These are phyloP conservation scores for Argynnis bischoffii DNA, from an alignment of 2,888 invertebrate species.

Conservation along the genomic window DNA sequence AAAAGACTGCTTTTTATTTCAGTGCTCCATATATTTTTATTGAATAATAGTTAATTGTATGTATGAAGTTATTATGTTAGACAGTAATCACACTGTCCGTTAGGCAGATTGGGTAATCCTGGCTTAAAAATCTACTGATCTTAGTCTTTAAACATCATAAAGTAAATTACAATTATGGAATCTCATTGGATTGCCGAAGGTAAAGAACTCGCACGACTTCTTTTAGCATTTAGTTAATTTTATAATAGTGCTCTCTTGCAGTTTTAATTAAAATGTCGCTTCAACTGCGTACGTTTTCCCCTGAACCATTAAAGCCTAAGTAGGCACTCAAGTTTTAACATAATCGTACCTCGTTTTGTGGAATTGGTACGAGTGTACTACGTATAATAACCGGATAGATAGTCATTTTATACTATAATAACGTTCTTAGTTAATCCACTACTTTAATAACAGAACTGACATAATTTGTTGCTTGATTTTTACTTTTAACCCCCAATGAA, in stretches of 20 bases:
- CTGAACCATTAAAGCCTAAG: slow-evolving; percentile 33
- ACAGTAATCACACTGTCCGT: too few relatives aligned
- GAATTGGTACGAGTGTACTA: slow-evolving; percentile 29
- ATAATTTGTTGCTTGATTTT: not conserved
- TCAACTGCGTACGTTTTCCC: slow-evolving; percentile 54
- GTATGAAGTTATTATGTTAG: too few relatives aligned
- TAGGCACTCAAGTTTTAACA: slow-evolving; percentile 32
- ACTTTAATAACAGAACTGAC: slow-evolving; percentile 6
- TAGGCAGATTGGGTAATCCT: too few relatives aligned
- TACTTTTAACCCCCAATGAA: not conserved
- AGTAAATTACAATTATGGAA: slow-evolving; percentile 48
- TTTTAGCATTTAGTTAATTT: slow-evolving; percentile 51
- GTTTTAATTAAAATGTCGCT: slow-evolving; percentile 70
- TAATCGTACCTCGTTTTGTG: slow-evolving; percentile 33
- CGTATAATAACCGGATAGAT: slow-evolving; percentile 27
- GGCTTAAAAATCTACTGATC: not conserved
- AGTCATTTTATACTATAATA: slow-evolving; percentile 20
- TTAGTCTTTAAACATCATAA: slow-evolving; percentile 41
- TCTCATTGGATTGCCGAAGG: slow-evolving; percentile 44
- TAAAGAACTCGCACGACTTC: slow-evolving; percentile 48
- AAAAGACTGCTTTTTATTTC: too few relatives aligned
- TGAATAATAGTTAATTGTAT: too few relatives aligned
- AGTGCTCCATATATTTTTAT: too few relatives aligned
- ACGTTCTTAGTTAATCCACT: slow-evolving; percentile 4
- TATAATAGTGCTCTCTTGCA: slow-evolving; percentile 55